Evolutionary conservation across 2,113 vertebrate genomes (phyloP).

Genomic region (Typhlomys cinereus): DNA sequence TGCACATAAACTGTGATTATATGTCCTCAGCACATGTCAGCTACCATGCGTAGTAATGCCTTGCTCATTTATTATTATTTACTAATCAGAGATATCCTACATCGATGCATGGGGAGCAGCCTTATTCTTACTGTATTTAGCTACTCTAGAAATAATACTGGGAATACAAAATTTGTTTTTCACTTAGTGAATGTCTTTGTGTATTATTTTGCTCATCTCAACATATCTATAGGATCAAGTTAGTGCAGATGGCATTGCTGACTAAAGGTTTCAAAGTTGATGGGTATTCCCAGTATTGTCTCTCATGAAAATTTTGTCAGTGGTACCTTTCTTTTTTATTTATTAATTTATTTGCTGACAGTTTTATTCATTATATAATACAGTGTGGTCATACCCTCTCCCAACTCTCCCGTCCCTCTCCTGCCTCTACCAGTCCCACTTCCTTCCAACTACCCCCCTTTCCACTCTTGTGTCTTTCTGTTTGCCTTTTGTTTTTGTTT

Average conservation of each 20-base stretch:
- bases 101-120: background rate
- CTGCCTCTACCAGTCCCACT: too few species aligned
- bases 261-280: background rate
- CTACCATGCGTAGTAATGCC: background rate
- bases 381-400: too few species aligned
- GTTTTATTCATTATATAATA: too few species aligned
- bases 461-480: too few species aligned
- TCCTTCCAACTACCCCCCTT: too few species aligned
- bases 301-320: background rate
- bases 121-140: conserved; percentile 1
- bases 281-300: background rate
- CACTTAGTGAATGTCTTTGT: background rate
- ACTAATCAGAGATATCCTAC: background rate
- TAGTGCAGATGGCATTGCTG: background rate
- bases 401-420: too few species aligned
- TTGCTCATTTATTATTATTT: background rate
- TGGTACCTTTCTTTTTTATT: background rate
- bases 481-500: too few species aligned
- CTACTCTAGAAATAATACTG: background rate
- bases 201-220: background rate
- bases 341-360: too few species aligned
- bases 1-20: background rate
- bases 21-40: background rate
- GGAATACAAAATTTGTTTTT: background rate
- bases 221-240: background rate